Evolutionary conservation across 2,797 vertebrate species (phyloP).

Genomic region (Amniataba percoides): DNA sequence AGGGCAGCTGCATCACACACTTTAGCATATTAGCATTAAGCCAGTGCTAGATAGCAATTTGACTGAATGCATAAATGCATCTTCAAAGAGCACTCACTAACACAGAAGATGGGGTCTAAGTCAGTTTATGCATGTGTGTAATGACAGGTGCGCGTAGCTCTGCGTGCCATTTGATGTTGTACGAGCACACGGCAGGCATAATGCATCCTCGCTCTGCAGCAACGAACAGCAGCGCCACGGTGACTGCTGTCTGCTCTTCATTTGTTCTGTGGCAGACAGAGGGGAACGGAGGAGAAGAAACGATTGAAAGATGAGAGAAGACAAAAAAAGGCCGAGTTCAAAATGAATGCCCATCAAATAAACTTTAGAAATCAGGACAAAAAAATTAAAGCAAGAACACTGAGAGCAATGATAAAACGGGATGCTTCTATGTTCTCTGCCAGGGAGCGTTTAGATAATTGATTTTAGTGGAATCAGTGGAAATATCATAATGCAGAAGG

Average conservation of each 20-base stretch:
- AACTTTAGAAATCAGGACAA: background rate
- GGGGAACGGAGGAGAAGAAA: background rate
- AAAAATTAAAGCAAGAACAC: conserved; percentile 8
- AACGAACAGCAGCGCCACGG: background rate
- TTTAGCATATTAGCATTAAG: conserved; percentile 14
- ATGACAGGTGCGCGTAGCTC: conserved; percentile 1
- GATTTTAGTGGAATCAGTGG: background rate
- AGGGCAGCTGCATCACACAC: conserved; percentile 1
- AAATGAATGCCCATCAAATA: conserved; percentile 10
- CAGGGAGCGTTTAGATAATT: background rate
- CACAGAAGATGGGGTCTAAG: background rate
- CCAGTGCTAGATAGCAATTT: conserved; percentile 25
- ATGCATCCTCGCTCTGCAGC: background rate
- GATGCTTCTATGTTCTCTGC: background rate
- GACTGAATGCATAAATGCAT: conserved; percentile 22
- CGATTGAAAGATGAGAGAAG: background rate
- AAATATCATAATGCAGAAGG: background rate
- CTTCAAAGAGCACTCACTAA: conserved; percentile 8
- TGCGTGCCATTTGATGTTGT: conserved; percentile 23
- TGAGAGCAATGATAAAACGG: background rate
- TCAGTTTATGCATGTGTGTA: background rate
- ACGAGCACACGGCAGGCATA: conserved; percentile 17
- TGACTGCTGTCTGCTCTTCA: conserved; percentile 10
- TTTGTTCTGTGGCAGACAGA: conserved; percentile 31
- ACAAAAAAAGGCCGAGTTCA: conserved; percentile 1